Percentiles rank a stretch among this genome's conserved stretches.
These are phyloP conservation scores for Drosophila pallidifrons DNA, from an alignment of 1,140 invertebrate species.

Conservation along the genomic window DNA sequence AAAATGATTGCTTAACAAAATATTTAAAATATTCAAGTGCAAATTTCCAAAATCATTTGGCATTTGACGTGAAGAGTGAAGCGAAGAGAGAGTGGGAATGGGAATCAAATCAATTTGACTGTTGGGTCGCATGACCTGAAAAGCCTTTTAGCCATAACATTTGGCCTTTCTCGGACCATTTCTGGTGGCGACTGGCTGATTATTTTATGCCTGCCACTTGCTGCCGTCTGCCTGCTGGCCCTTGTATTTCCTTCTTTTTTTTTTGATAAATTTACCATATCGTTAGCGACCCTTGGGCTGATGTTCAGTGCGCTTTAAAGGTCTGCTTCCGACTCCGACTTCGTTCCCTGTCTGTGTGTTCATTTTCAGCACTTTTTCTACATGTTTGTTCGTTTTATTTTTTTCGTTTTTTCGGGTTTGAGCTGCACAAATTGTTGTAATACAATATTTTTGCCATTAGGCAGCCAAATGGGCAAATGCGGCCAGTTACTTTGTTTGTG, in stretches of 20 bases:
- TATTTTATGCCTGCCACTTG: conserved; percentile 72
- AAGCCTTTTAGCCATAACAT: conserved; percentile 76
- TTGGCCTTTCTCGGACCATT: conserved; percentile 61
- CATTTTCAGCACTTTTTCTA: conserved; percentile 44
- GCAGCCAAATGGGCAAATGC: conserved; percentile 67
- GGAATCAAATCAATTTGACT: conserved; percentile 73
- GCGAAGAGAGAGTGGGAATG: conserved; percentile 21
- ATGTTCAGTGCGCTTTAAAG: conserved; percentile 21
- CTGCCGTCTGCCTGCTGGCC: conserved; percentile 47
- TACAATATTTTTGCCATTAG: conserved; percentile 82
- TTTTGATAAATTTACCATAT: conserved; percentile 82
- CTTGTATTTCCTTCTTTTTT: conserved; percentile 45
- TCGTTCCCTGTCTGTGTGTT: conserved; percentile 13
- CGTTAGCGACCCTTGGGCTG: conserved; percentile 75
- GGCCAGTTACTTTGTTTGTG: conserved; percentile 65
- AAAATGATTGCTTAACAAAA: conserved; percentile 32
- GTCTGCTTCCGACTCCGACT: neutral
- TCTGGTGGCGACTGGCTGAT: conserved; percentile 56
- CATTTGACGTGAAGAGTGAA: conserved; percentile 27
- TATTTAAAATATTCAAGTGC: conserved; percentile 48
- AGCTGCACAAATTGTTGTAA: conserved; percentile 75
- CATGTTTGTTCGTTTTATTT: conserved; percentile 50
- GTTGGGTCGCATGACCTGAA: conserved; percentile 60
- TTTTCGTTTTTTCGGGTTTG: neutral
- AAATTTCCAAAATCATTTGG: conserved; percentile 27